phyloP scores from a whole-genome alignment of 2,113 vertebrate species.

The Oceanites oceanicus region DNA sequence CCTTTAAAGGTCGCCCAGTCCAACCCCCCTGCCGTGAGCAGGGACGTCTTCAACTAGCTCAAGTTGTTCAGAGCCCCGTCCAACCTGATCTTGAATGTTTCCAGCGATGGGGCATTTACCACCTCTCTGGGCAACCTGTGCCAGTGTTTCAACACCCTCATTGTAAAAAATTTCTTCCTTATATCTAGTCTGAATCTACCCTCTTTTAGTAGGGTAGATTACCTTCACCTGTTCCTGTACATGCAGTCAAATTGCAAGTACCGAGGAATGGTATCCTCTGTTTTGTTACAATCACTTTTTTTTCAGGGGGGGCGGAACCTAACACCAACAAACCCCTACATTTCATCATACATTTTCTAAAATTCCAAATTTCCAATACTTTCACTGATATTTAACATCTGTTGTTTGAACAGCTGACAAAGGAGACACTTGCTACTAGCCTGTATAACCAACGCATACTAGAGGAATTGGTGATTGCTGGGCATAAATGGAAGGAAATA shows the following conservation, averaged over 20 bases:
- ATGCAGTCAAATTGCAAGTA: neutral
- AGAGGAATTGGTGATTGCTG: neutral
- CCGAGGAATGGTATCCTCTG: neutral
- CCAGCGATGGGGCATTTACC: neutral
- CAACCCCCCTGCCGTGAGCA: neutral
- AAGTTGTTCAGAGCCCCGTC: neutral
- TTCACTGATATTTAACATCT: neutral
- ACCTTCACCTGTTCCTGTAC: neutral
- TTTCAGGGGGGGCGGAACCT: too few species aligned
- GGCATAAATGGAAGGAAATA: neutral
- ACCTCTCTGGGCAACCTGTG: neutral
- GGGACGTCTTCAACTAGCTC: neutral
- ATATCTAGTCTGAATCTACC: neutral
- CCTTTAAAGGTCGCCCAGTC: neutral
- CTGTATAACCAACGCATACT: neutral
- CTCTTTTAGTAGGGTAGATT: neutral
- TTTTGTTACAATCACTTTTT: neutral
- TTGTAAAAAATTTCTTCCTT: neutral
- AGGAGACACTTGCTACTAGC: neutral
- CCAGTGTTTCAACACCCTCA: neutral
- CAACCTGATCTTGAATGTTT: neutral
- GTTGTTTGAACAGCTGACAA: neutral
- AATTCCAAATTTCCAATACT: neutral
- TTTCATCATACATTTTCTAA: neutral
- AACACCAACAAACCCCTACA: neutral